These are phyloP conservation scores for Selenia dentaria DNA, from an alignment of 2,888 invertebrate species.

Conservation along the genomic window DNA sequence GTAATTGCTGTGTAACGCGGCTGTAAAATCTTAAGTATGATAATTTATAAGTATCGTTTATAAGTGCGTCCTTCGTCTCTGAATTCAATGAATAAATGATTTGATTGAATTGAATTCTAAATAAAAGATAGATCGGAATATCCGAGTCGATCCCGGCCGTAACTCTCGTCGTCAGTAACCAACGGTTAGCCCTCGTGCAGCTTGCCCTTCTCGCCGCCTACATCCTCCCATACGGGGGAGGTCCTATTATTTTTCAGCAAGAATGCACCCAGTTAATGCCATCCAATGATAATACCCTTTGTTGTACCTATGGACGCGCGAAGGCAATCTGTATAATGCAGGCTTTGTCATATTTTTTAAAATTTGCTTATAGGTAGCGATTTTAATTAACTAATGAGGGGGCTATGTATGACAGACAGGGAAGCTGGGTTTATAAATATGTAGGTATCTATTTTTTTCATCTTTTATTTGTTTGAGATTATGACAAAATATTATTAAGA, in stretches of 20 bases:
- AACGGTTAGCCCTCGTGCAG: conserved; percentile 6
- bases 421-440: too few species aligned
- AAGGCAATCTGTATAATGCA: conserved; percentile 75
- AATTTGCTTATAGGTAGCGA: conserved; percentile 26
- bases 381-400: conserved; percentile 59
- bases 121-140: too few species aligned
- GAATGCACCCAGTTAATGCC: conserved; percentile 77
- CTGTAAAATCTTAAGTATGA: too few species aligned
- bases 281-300: conserved; percentile 70
- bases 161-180: neutral
- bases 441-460: too few species aligned
- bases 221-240: conserved; percentile 53
- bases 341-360: conserved; percentile 40
- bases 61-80: too few species aligned
- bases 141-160: too few species aligned
- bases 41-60: too few species aligned
- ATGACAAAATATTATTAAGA: too few species aligned
- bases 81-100: too few species aligned
- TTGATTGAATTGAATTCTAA: too few species aligned
- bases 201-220: conserved; percentile 47
- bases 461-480: too few species aligned
- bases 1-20: too few species aligned
- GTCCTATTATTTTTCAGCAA: conserved; percentile 76
- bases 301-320: conserved; percentile 51
- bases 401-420: neutral